Base-by-base conservation (phyloP, 2,113 vertebrate species). In the Aleadryas rufinucha region DNA sequence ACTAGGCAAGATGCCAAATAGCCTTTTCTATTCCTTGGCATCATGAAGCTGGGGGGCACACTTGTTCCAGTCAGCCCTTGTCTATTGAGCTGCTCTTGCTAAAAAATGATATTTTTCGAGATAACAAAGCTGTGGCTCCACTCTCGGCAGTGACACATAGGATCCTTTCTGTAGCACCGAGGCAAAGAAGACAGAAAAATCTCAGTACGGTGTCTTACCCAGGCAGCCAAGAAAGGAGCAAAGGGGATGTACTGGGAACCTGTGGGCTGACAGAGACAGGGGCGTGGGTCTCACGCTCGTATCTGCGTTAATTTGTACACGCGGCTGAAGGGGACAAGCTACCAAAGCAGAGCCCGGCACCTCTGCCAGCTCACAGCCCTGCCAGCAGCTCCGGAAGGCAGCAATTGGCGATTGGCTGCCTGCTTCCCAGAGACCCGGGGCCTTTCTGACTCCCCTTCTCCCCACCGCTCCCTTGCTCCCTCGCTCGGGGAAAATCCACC, bases 21-120 rank as follows among this genome's bases (percentile, higher is more conserved):
- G 20, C 35, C 33, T 64, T 45, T 27, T 12, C 11, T 5, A 3
- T 16, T 47, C 27, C 63, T 44, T 33, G 35, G 56, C 50, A 35
- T 12, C 1, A 0, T 0, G 0, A n/a, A 68, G 59, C 16, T 7
- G 30, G 28, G 31, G 16, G 3, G 1, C 26, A 11, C 9, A 10
- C 16, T 9, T 33, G 4, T 44, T 57, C 17, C 42, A 57, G n/a
- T 12, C 42, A 53, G 42, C 30, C 23, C 37, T 18, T 7, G n/a
- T 4, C 23, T 16, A 7, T 47, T 6, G 10, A 28, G 31, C 22
- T 45, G 22, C 21, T 9, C n/a, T 63, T 45, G 33, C 11, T 37
- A 4, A 71, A 47, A 4, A 2, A 4, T 7, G 7, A 0, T 2
- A 31, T 26, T 37, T 39, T 19, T 14, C 6, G 57, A 0, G 16